Conservation (phyloP, 1,140 invertebrate species). For the Agraylea sexmaculata region DNA sequence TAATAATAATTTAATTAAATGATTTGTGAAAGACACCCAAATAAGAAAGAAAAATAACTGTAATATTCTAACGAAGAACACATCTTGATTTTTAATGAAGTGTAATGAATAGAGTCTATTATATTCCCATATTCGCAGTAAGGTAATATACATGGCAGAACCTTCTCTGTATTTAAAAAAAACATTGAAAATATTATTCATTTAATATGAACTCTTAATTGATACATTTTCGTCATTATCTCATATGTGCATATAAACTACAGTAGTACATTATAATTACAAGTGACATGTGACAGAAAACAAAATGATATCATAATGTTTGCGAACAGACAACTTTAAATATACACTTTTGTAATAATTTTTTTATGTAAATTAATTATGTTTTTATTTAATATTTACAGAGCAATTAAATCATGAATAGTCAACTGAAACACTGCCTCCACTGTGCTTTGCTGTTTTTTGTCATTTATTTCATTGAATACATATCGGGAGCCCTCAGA, state of each 20-base stretch:
- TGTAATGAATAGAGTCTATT: not conserved
- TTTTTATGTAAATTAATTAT: no score
- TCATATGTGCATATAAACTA: constrained; percentile 5
- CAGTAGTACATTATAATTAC: no score
- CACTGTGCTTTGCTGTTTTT: constrained; percentile 66
- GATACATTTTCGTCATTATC: constrained; percentile 1
- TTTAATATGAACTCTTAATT: not conserved
- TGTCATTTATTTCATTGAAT: constrained; percentile 67
- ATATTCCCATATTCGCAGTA: not conserved
- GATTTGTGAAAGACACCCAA: no score
- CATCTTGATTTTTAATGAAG: not conserved
- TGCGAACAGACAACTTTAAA: no score
- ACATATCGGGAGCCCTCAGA: constrained; percentile 65
- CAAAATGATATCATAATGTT: no score
- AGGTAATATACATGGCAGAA: not conserved
- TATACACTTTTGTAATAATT: no score
- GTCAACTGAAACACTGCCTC: constrained; percentile 39
- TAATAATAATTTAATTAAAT: no score
- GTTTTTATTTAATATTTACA: no score
- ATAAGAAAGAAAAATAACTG: no score
- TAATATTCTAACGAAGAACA: no score
- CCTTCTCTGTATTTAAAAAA: not conserved
- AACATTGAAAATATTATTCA: not conserved
- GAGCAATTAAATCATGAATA: constrained; percentile 35
- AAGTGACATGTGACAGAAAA: no score